Conservation (phyloP, 2,888 invertebrate genomes). For the Aspidiotus destructor region DNA sequence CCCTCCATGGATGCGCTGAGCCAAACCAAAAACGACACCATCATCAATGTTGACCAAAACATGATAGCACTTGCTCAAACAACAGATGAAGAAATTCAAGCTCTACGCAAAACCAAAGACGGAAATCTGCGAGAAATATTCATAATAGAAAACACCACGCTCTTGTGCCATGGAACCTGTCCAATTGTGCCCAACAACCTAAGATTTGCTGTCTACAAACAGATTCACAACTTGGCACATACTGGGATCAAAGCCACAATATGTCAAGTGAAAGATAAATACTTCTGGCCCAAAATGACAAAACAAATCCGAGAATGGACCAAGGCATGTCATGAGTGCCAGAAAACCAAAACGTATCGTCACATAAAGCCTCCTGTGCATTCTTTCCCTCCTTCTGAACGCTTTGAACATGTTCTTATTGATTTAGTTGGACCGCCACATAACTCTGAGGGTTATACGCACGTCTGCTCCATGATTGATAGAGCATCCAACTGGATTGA, state of each 20-base stretch:
- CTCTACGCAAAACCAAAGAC: neutral
- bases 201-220: slow-evolving; percentile 31
- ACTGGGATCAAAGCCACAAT: slow-evolving; percentile 37
- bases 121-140: neutral
- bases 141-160: neutral
- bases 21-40: no score
- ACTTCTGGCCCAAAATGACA: slow-evolving; percentile 39
- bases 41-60: neutral
- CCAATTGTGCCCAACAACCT: slow-evolving; percentile 17
- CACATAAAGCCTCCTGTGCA: slow-evolving; percentile 39
- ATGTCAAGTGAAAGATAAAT: slow-evolving; percentile 39
- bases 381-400: slow-evolving; percentile 36
- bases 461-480: slow-evolving; percentile 17
- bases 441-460: neutral
- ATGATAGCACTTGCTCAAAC: slow-evolving; percentile 5
- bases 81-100: neutral
- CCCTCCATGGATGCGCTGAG: neutral
- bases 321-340: slow-evolving; percentile 40
- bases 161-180: neutral
- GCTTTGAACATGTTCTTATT: slow-evolving; percentile 40
- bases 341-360: slow-evolving; percentile 39
- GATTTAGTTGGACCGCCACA: slow-evolving; percentile 39
- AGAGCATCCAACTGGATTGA: slow-evolving; percentile 18
- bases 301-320: slow-evolving; percentile 40
- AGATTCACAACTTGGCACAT: slow-evolving; percentile 38